phyloP scores from a whole-genome alignment of 2,888 invertebrate genomes.

The Epirrhoe tristata region DNA sequence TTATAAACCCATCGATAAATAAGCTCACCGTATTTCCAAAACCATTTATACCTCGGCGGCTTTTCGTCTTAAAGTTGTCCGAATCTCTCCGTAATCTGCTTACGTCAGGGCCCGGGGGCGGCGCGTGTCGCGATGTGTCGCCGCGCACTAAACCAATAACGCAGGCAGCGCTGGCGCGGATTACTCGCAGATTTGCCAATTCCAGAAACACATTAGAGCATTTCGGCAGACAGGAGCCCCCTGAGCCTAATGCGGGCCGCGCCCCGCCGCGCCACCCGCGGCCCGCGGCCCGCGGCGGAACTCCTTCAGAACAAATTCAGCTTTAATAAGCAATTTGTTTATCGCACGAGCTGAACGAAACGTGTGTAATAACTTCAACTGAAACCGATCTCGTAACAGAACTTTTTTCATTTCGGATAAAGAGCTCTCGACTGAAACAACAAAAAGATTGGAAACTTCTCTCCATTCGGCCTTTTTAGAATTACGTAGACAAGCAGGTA shows the following conservation, averaged over 20 bases:
- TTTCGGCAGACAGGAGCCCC: neutral
- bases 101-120: neutral
- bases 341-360: constrained; percentile 24
- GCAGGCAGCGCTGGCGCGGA: neutral
- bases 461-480: neutral
- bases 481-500: neutral
- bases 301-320: constrained; percentile 23
- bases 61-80: constrained; percentile 2
- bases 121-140: neutral
- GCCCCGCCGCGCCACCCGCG: neutral
- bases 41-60: neutral
- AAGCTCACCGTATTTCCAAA: constrained; percentile 3
- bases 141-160: constrained; percentile 9
- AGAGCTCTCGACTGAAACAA: constrained; percentile 14
- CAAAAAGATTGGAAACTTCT: neutral
- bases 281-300: constrained; percentile 6
- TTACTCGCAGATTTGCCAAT: constrained; percentile 6
- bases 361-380: constrained; percentile 23
- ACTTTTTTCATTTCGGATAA: constrained; percentile 27
- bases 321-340: constrained; percentile 37
- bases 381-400: constrained; percentile 23
- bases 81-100: constrained; percentile 7
- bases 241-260: constrained; percentile 5
- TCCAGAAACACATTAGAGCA: constrained; percentile 13
- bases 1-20: constrained; percentile 11